phyloP scores from a whole-genome alignment of 2,113 vertebrate genomes.

The Silurus glanis region DNA sequence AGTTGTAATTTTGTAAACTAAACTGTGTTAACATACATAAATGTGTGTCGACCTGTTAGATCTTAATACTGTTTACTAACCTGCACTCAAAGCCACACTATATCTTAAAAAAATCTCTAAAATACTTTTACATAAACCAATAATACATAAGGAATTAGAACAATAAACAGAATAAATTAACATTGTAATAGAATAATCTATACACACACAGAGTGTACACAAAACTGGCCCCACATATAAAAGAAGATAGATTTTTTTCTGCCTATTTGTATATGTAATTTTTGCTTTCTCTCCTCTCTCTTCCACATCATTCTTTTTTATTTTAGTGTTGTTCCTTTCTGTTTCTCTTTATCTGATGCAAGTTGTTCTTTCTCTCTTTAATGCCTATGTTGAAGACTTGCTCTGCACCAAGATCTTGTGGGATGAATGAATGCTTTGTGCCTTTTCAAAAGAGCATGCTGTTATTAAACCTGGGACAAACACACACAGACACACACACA shows the following conservation, averaged over 20 bases:
- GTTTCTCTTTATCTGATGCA: not conserved
- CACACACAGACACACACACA: not conserved
- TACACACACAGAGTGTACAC: not conserved
- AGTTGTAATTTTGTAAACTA: not conserved
- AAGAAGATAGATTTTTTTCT: not conserved
- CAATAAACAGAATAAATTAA: no score
- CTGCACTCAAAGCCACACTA: not conserved
- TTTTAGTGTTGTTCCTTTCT: not conserved
- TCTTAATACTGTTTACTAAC: not conserved
- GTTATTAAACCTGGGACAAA: slow-evolving; percentile 30
- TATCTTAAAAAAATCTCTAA: not conserved
- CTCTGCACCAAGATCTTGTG: slow-evolving; percentile 22
- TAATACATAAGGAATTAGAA: no score
- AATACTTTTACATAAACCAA: no score
- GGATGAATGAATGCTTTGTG: slow-evolving; percentile 45
- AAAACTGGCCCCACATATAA: not conserved
- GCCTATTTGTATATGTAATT: not conserved
- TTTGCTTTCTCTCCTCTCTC: not conserved
- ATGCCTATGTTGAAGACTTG: not conserved
- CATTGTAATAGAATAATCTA: no score
- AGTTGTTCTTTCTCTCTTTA: not conserved
- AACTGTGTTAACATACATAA: not conserved
- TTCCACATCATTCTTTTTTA: not conserved
- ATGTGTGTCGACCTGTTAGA: not conserved
- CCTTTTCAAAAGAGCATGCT: slow-evolving; percentile 36